Conservation (phyloP, 2,888 invertebrate genomes). For the Cynaeus angustus region DNA sequence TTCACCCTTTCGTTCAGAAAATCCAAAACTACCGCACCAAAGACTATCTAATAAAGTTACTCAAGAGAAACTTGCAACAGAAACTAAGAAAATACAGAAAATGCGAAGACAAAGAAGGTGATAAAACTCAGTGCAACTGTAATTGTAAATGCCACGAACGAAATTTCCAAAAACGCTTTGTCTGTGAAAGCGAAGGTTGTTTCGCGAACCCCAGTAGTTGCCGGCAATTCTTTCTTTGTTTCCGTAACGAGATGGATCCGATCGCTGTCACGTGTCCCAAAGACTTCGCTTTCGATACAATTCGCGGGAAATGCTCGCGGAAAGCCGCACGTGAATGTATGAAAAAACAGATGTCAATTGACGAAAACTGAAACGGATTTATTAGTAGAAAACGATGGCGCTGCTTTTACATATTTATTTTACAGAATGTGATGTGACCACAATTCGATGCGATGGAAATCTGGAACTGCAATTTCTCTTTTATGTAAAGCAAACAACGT, state of each 20-base stretch:
- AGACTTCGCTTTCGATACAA: slow-evolving; percentile 52
- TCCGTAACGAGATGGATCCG: slow-evolving; percentile 32
- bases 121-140: slow-evolving; percentile 26
- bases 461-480: slow-evolving; percentile 49
- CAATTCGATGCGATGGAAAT: slow-evolving; percentile 52
- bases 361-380: slow-evolving; percentile 41
- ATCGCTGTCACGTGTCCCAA: slow-evolving; percentile 51
- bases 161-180: slow-evolving; percentile 33
- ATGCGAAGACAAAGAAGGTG: background rate
- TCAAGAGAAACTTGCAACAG: slow-evolving; percentile 39
- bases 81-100: slow-evolving; percentile 32
- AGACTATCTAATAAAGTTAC: slow-evolving; percentile 41
- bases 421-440: slow-evolving; percentile 51
- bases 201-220: slow-evolving; percentile 41
- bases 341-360: slow-evolving; percentile 34
- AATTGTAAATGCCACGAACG: slow-evolving; percentile 31
- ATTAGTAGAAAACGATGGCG: slow-evolving; percentile 53
- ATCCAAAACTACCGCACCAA: slow-evolving; percentile 33
- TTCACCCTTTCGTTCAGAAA: slow-evolving; percentile 43
- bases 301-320: slow-evolving; percentile 35
- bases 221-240: slow-evolving; percentile 42
- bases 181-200: slow-evolving; percentile 39
- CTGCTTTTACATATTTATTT: slow-evolving; percentile 50
- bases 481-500: slow-evolving; percentile 42
- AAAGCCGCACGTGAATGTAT: slow-evolving; percentile 31